Evolutionary conservation across 2,797 vertebrate species (phyloP).

Genomic region (Borostomias antarcticus): DNA sequence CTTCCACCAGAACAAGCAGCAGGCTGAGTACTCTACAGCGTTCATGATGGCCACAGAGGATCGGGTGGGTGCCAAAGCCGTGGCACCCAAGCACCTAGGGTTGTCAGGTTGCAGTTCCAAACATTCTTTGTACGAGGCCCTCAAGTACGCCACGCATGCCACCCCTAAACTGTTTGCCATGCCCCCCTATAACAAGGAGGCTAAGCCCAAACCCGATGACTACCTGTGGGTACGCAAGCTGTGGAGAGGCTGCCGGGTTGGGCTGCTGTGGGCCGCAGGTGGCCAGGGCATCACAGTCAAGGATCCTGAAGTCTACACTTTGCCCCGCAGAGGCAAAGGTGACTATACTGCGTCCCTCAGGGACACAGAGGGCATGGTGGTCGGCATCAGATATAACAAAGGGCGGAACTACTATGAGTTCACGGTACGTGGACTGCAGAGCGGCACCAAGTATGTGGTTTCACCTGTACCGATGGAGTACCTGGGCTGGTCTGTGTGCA

Average conservation of each 20-base stretch:
- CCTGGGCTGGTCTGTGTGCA: too few relatives aligned
- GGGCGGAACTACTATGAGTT: conserved; percentile 2
- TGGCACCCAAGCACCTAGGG: neutral
- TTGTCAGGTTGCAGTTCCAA: neutral
- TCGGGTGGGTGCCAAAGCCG: neutral
- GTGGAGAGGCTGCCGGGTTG: neutral
- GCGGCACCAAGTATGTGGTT: neutral
- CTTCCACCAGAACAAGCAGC: conserved; percentile 20
- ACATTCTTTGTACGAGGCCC: neutral
- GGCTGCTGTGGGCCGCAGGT: too few relatives aligned
- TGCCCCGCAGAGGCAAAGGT: neutral
- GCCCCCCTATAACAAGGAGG: neutral
- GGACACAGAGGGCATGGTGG: conserved; percentile 16
- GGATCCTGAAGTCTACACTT: neutral
- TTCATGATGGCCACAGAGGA: neutral
- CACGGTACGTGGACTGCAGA: neutral
- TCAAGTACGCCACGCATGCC: neutral
- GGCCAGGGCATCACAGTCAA: neutral
- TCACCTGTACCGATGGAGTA: too few relatives aligned
- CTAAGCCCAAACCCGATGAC: too few relatives aligned
- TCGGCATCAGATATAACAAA: accelerated
- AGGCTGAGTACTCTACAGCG: neutral
- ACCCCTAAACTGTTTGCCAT: conserved; percentile 9
- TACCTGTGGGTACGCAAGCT: too few relatives aligned
- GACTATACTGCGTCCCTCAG: neutral